Conservation (phyloP, 2,888 invertebrate species). For the Odontocerum albicorne region DNA sequence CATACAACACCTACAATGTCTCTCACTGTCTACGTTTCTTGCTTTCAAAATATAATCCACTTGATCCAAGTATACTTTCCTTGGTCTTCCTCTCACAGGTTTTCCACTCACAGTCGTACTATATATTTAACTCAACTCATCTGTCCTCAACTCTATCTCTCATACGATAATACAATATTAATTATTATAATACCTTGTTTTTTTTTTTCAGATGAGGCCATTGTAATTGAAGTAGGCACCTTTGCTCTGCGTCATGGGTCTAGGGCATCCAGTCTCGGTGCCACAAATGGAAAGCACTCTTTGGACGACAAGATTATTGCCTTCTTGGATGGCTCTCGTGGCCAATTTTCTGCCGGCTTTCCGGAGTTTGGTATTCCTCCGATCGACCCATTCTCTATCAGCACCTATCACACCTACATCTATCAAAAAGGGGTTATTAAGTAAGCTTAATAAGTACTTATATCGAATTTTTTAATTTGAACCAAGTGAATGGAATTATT, state of each 20-base stretch:
- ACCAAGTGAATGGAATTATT: no score
- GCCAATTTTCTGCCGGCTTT: constrained; percentile 28
- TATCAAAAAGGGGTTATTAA: not conserved
- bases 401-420: not conserved
- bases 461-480: no score
- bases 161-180: no score
- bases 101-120: no score
- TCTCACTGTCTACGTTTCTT: no score
- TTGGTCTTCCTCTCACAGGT: no score
- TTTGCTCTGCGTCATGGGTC: not conserved
- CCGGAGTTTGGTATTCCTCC: constrained; percentile 29
- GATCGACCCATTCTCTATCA: constrained; percentile 26
- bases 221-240: not conserved
- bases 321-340: constrained; percentile 26
- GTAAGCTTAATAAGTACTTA: constrained; percentile 1
- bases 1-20: no score
- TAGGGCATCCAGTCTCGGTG: not conserved
- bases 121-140: no score
- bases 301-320: constrained; percentile 30
- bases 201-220: constrained; percentile 5
- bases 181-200: not conserved
- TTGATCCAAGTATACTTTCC: no score
- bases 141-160: no score
- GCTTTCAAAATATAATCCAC: no score
- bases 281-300: not conserved